Evolutionary conservation across 2,797 vertebrate species (phyloP), one percentile per base, ranked within the genome.

Genomic region (Apogon hyalosoma): DNA sequence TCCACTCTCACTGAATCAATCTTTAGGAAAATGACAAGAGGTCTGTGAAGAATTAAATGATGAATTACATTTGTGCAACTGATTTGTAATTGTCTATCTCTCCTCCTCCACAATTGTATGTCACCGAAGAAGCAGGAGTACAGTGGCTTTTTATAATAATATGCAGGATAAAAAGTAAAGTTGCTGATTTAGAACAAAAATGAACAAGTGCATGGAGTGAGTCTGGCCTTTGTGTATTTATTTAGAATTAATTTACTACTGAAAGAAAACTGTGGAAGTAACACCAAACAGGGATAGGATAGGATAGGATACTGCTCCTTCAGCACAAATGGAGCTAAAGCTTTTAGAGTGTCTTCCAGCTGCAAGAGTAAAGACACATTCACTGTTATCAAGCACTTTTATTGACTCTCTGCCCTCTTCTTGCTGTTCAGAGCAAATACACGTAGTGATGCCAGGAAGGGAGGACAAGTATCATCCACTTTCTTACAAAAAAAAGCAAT

Each of bases 361-460:
- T 55, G 33, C 19, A 54, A 51, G 36, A 55, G 33, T 46, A 73
- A 75, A 69, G 63, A 28, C 52, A 13, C 69, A 77, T 59, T 60
- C 53, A 48, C 46, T 45, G 21, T 54, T 71, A 69, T 78, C 46
- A 61, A 69, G 41, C 57, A 67, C 38, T 67, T 60, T 71, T 79
- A 59, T 85, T 78, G 77, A 81, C 63, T 63, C 62, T 19, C 63
- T 71, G 72, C 49, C 56, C 40, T 31, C 18, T 31, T 60, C 51
- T 68, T 63, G 31, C 63, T 72, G 51, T 75, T 73, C 52, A 79
- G 51, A 80, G 72, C 40, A 63, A 73, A 77, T 69, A 28, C 38
- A 6, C 65, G 57, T 18, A 53, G 28, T 14, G 38, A 45, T 56
- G 67, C 51, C 19, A n/a, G 31, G 6, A 45, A 62, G 15, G 11